Evolutionary conservation across 2,797 vertebrate species (phyloP).

Genomic region (Sparidentex hasta): DNA sequence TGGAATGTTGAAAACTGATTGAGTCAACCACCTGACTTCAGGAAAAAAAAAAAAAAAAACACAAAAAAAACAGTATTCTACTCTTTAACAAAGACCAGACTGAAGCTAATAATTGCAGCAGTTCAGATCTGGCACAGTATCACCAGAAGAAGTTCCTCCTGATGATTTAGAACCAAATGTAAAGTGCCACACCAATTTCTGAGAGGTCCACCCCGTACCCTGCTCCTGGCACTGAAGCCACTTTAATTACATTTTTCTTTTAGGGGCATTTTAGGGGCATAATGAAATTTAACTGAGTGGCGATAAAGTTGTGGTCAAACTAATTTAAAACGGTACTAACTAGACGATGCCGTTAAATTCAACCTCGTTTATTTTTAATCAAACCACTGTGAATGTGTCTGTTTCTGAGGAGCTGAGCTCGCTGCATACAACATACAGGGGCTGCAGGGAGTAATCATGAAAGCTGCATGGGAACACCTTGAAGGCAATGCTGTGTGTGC

Average conservation of each 20-base stretch:
- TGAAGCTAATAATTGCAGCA: neutral
- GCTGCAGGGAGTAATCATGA: neutral
- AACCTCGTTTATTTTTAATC: neutral
- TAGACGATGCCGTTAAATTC: neutral
- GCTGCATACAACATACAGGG: neutral
- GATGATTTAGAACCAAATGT: conserved; percentile 27
- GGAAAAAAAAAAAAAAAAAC: neutral
- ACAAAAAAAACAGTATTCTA: neutral
- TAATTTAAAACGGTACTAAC: neutral
- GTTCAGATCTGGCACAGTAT: neutral
- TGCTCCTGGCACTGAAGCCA: neutral
- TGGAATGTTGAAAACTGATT: conserved; percentile 10
- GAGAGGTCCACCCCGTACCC: neutral
- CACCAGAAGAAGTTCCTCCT: neutral
- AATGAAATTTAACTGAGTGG: no score
- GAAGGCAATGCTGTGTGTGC: neutral
- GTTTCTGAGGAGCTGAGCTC: neutral
- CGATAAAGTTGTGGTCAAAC: neutral
- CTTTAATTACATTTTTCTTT: neutral
- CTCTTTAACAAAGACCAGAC: neutral
- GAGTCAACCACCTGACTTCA: neutral
- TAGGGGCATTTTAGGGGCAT: neutral
- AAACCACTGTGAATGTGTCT: neutral
- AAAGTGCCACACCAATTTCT: conserved; percentile 3
- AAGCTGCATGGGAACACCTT: neutral